Conservation (phyloP, 2,113 vertebrate genomes). For the Dicentrarchus labrax region DNA sequence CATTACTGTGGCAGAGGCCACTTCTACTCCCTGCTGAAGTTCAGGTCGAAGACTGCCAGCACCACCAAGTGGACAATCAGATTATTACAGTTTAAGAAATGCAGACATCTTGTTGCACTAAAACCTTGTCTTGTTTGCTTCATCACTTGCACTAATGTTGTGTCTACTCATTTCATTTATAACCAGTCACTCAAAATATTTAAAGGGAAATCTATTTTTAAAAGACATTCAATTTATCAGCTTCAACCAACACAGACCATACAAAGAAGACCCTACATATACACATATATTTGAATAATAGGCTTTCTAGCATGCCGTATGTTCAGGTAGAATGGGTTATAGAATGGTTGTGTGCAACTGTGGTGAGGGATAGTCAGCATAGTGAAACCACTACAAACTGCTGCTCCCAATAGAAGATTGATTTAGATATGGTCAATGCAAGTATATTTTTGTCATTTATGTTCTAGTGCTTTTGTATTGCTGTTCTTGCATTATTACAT, state of each 20-base stretch:
- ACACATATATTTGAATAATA: background rate
- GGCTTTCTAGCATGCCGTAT: rapidly evolving
- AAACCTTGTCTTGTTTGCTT: background rate
- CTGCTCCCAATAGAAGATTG: background rate
- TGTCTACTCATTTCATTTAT: background rate
- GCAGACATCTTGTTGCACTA: background rate
- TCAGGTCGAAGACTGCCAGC: conserved; percentile 48
- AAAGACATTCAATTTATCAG: background rate
- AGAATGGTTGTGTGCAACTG: background rate
- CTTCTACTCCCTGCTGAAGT: background rate
- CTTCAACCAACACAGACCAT: background rate
- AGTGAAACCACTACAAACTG: background rate
- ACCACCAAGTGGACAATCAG: conserved; percentile 56
- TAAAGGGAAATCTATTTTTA: background rate
- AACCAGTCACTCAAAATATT: background rate
- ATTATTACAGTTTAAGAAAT: conserved; percentile 29
- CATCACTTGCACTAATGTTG: background rate
- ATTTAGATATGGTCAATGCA: no score
- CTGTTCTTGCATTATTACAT: background rate
- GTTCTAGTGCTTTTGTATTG: background rate
- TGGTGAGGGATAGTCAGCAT: background rate
- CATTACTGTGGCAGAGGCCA: background rate
- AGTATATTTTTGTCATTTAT: background rate
- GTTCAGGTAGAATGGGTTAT: background rate
- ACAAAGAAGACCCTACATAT: background rate